Evolutionary conservation across 2,113 vertebrate species (phyloP).

Genomic region (Pachycephala philippinensis): DNA sequence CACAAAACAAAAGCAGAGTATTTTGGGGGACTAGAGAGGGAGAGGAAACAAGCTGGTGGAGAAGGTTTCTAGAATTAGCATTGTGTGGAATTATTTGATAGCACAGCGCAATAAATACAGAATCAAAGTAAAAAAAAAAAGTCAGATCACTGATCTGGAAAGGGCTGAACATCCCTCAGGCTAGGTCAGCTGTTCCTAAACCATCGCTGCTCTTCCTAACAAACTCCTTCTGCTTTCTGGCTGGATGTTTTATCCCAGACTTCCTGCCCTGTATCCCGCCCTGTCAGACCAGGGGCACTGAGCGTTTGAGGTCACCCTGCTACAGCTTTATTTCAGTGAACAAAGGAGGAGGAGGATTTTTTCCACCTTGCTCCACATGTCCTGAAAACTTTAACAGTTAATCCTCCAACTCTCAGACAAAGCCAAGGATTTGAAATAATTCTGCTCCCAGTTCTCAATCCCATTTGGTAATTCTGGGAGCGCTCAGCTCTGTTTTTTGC

Average conservation of each 20-base stretch:
- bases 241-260: not conserved
- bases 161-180: not conserved
- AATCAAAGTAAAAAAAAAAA: not conserved
- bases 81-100: not conserved
- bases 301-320: not conserved
- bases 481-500: not conserved
- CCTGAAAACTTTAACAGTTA: not conserved
- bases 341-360: not conserved
- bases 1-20: not conserved
- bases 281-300: not conserved
- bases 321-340: not conserved
- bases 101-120: not conserved
- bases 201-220: not conserved
- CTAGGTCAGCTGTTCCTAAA: not conserved
- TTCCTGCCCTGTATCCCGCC: not conserved
- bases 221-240: not conserved
- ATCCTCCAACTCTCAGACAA: not conserved
- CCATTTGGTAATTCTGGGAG: not conserved
- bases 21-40: not conserved
- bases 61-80: not conserved
- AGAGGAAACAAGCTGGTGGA: not conserved
- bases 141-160: not conserved
- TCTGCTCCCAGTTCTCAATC: not conserved
- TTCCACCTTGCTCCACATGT: rapidly evolving
- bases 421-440: not conserved